phyloP scores from a whole-genome alignment of 2,113 vertebrate genomes.

The Ameiurus melas region DNA sequence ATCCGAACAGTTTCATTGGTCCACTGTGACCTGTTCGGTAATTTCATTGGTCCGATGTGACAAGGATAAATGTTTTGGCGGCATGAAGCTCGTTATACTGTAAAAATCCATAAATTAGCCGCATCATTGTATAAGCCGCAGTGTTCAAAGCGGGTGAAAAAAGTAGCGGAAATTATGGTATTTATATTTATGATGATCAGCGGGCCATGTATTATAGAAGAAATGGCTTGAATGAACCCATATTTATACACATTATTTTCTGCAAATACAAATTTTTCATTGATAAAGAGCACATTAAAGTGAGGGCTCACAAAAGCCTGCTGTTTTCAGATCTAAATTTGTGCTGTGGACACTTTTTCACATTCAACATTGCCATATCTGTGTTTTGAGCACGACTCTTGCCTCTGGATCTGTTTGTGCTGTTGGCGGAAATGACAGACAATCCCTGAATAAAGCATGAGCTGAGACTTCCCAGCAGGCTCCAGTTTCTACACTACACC shows the following conservation, averaged over 20 bases:
- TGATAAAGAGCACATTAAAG: neutral
- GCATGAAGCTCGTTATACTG: too few species aligned
- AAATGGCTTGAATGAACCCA: neutral
- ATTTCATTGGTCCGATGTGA: too few species aligned
- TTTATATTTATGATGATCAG: neutral
- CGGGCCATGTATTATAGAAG: neutral
- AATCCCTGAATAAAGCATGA: conserved; percentile 46
- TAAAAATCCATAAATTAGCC: too few species aligned
- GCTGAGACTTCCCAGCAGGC: conserved; percentile 31
- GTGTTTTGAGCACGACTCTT: conserved; percentile 1
- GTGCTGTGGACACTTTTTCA: neutral
- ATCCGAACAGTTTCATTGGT: too few species aligned
- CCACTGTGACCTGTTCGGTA: too few species aligned
- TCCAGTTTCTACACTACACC: conserved; percentile 37
- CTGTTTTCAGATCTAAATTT: neutral
- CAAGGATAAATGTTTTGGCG: too few species aligned
- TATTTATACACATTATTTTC: neutral
- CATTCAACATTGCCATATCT: neutral
- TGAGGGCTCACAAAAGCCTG: neutral
- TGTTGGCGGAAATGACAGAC: conserved; percentile 28
- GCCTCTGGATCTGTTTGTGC: conserved; percentile 21
- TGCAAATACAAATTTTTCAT: neutral
- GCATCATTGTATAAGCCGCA: too few species aligned
- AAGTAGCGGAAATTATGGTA: too few species aligned
- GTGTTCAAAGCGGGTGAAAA: too few species aligned